Evolutionary conservation across 2,113 vertebrate genomes (phyloP).

Genomic region (Aepyceros melampus): DNA sequence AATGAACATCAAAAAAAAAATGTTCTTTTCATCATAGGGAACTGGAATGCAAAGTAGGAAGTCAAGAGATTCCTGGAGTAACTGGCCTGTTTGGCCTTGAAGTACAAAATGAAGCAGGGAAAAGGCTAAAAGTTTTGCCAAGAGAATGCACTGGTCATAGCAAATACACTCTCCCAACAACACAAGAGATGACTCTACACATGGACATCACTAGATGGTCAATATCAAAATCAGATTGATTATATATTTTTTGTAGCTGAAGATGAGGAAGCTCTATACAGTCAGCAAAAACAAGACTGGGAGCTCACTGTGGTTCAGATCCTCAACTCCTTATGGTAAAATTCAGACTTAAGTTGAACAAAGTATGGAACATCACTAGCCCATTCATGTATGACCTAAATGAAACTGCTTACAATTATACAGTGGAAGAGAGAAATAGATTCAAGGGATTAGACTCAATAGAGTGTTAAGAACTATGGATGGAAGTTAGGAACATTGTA

Average conservation of each 20-base stretch:
- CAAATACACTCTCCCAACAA: background rate
- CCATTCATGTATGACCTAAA: background rate
- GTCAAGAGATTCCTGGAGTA: background rate
- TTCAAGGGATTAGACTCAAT: background rate
- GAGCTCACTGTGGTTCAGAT: background rate
- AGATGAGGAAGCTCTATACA: background rate
- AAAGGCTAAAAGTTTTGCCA: background rate
- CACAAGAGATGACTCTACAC: background rate
- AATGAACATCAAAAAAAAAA: background rate
- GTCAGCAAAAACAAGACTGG: background rate
- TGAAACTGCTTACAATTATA: background rate
- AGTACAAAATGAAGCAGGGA: background rate
- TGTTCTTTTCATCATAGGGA: background rate
- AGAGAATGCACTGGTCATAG: background rate
- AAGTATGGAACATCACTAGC: background rate
- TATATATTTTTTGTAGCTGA: background rate
- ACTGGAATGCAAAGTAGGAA: background rate
- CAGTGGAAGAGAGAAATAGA: background rate
- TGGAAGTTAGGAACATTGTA: background rate
- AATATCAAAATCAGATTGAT: background rate
- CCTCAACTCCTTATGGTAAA: background rate
- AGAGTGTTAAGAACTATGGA: background rate
- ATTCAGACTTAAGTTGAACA: background rate
- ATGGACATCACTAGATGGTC: background rate
- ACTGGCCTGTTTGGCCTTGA: background rate